phyloP scores from a whole-genome alignment of 1,140 invertebrate species.

The Drosophila chauvacae region DNA sequence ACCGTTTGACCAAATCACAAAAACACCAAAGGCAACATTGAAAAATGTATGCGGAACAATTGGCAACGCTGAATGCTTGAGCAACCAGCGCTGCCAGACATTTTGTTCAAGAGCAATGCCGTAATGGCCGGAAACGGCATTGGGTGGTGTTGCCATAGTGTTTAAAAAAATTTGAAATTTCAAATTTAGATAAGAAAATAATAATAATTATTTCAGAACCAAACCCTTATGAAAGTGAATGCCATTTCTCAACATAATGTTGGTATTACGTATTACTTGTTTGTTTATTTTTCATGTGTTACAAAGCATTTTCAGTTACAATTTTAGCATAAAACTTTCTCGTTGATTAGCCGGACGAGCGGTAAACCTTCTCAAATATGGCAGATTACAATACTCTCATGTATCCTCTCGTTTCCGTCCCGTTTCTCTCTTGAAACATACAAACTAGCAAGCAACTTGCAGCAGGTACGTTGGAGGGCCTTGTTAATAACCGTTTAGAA shows the following conservation, averaged over 20 bases:
- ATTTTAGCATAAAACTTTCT: constrained; percentile 56
- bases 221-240: too few relatives aligned
- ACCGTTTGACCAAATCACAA: not conserved
- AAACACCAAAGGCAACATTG: not conserved
- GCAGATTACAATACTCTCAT: constrained; percentile 77
- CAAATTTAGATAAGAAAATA: not conserved
- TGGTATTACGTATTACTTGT: constrained; percentile 44
- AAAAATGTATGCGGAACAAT: too few relatives aligned
- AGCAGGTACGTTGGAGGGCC: constrained; percentile 83
- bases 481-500: constrained; percentile 82
- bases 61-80: too few relatives aligned
- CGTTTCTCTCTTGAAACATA: constrained; percentile 61
- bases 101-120: not conserved
- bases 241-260: not conserved
- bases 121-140: not conserved
- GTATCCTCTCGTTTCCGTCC: constrained; percentile 30
- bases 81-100: too few relatives aligned
- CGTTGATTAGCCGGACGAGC: constrained; percentile 53
- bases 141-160: not conserved
- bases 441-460: constrained; percentile 83
- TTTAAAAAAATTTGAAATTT: not conserved
- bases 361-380: constrained; percentile 65
- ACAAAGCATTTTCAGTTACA: constrained; percentile 65
- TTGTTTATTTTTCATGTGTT: constrained; percentile 52
- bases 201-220: not conserved